phyloP scores from a whole-genome alignment of 2,888 invertebrate species.

The Euplexia lucipara region DNA sequence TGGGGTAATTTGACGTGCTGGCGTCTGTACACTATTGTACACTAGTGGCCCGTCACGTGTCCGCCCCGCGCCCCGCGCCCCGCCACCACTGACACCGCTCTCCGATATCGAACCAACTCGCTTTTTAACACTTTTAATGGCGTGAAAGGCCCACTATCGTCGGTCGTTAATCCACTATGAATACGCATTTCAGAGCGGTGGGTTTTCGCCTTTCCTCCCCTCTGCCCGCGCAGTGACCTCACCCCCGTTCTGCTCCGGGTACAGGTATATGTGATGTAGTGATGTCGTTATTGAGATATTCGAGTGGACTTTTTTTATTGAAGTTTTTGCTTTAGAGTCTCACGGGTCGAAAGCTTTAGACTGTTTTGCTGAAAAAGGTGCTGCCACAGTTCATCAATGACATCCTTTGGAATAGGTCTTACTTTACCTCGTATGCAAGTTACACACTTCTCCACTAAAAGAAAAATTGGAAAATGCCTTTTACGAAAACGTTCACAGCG shows the following conservation, averaged over 20 bases:
- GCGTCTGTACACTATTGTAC: too few species aligned
- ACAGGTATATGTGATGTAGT: conserved; percentile 49
- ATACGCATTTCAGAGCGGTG: conserved; percentile 68
- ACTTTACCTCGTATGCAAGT: not conserved
- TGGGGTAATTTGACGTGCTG: too few species aligned
- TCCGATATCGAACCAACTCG: conserved; percentile 66
- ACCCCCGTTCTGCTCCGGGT: conserved; percentile 19
- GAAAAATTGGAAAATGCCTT: too few species aligned
- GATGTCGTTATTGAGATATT: conserved; percentile 55
- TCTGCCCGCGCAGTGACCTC: not conserved
- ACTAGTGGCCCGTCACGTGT: not conserved
- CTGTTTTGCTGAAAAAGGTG: not conserved
- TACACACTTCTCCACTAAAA: not conserved
- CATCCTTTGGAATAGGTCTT: not conserved
- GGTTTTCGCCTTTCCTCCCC: conserved; percentile 37
- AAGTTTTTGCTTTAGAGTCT: not conserved
- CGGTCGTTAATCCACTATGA: conserved; percentile 80
- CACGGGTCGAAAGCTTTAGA: not conserved
- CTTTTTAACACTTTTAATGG: conserved; percentile 85
- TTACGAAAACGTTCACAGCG: too few species aligned
- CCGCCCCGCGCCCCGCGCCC: not conserved
- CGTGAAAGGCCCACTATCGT: conserved; percentile 79
- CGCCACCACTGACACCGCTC: conserved; percentile 57
- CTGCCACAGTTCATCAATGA: not conserved
- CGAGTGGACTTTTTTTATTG: conserved; percentile 33